Evolutionary conservation across 2,113 vertebrate species (phyloP).

Genomic region (Peromyscus polionotus): DNA sequence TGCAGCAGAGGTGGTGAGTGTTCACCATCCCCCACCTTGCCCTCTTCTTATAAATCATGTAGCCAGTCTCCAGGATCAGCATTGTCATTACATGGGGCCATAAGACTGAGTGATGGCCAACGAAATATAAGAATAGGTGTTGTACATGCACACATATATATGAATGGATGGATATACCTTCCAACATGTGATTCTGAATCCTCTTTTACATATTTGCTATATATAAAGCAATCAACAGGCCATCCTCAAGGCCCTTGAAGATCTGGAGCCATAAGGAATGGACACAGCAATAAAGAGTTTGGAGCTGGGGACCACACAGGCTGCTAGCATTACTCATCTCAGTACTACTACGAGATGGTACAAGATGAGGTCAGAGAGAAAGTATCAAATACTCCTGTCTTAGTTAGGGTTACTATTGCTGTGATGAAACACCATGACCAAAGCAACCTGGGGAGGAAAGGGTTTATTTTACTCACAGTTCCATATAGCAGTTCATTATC

Average conservation of each 20-base stretch:
- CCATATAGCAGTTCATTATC: neutral
- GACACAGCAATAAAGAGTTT: constrained; percentile 4
- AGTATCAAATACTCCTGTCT: neutral
- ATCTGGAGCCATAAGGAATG: neutral
- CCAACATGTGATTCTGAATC: neutral
- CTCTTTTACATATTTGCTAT: neutral
- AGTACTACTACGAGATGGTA: neutral
- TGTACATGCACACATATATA: neutral
- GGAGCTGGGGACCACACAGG: neutral
- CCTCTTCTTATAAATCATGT: neutral
- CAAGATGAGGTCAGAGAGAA: neutral
- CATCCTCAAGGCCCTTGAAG: neutral
- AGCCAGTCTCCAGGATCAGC: neutral
- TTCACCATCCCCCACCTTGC: neutral
- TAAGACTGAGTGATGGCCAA: neutral
- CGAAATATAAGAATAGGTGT: constrained; percentile 4
- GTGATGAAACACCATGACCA: neutral
- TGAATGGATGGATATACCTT: neutral
- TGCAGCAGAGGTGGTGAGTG: neutral
- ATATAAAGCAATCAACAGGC: neutral
- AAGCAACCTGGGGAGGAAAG: neutral
- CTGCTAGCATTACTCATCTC: neutral
- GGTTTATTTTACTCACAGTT: neutral
- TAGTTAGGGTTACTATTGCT: neutral
- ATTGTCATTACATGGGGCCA: neutral